Conservation (phyloP, 2,888 invertebrate genomes). For the Acleris laterana region DNA sequence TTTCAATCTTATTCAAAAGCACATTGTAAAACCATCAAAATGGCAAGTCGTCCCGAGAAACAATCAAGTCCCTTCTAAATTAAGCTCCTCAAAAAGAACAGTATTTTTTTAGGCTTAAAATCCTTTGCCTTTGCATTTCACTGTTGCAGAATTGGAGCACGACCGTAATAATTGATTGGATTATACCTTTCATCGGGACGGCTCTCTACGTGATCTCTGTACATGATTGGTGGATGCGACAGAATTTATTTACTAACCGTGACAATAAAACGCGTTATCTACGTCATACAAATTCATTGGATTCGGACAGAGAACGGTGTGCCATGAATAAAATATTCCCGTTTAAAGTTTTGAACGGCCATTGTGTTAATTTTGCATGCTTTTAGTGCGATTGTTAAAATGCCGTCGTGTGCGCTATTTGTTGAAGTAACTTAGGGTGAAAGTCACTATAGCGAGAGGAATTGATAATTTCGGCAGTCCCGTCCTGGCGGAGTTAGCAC, state of each 20-base stretch:
- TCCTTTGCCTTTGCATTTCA: slow-evolving; percentile 63
- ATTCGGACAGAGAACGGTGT: slow-evolving; percentile 48
- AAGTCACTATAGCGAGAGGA: slow-evolving; percentile 3
- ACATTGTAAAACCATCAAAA: not conserved
- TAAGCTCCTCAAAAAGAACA: slow-evolving; percentile 6
- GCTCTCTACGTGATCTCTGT: slow-evolving; percentile 70
- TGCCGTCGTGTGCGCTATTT: slow-evolving; percentile 6
- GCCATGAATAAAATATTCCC: slow-evolving; percentile 63
- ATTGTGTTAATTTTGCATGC: slow-evolving; percentile 29
- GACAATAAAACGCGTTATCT: slow-evolving; percentile 72
- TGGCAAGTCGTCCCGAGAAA: slow-evolving; percentile 1
- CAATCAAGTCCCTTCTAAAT: slow-evolving; percentile 4
- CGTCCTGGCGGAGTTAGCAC: slow-evolving; percentile 1
- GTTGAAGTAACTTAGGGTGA: slow-evolving; percentile 1
- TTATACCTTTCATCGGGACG: slow-evolving; percentile 71
- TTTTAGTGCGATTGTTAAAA: slow-evolving; percentile 21
- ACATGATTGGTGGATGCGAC: slow-evolving; percentile 68
- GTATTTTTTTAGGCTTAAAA: slow-evolving; percentile 53
- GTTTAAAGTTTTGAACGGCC: slow-evolving; percentile 52
- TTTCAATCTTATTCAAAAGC: slow-evolving; percentile 13
- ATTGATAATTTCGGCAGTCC: slow-evolving; percentile 14
- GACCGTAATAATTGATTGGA: slow-evolving; percentile 78
- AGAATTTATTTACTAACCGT: slow-evolving; percentile 72
- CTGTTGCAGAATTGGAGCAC: slow-evolving; percentile 64
- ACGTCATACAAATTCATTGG: slow-evolving; percentile 67